Evolutionary conservation across 2,797 vertebrate genomes (phyloP).

Genomic region (Sebastes taczanowskii): DNA sequence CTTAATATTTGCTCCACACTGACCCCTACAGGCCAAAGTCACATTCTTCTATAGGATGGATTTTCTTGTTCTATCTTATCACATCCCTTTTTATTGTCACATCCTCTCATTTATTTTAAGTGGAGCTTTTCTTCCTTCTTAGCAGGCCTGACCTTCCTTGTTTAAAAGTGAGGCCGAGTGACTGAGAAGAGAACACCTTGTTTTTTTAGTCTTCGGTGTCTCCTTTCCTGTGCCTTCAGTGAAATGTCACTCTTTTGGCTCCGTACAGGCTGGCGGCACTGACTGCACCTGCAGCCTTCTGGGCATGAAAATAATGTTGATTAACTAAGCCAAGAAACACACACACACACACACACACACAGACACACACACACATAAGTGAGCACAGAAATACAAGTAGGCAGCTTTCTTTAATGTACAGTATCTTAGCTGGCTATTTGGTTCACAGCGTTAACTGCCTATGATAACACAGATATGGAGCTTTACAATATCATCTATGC

Average conservation of each 20-base stretch:
- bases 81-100: neutral
- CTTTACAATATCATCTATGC: conserved; percentile 44
- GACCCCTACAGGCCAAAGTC: conserved; percentile 50
- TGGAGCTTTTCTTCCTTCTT: conserved; percentile 13
- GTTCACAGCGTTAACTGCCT: conserved; percentile 18
- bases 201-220: conserved; percentile 53
- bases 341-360: conserved; percentile 6
- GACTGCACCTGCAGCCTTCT: conserved; percentile 60
- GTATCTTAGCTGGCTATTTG: conserved; percentile 38
- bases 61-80: conserved; percentile 2
- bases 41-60: conserved; percentile 7
- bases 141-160: conserved; percentile 19
- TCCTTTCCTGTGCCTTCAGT: conserved; percentile 81
- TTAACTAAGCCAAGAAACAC: conserved; percentile 53
- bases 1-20: conserved; percentile 17
- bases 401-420: conserved; percentile 62
- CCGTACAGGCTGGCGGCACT: conserved; percentile 33
- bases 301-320: conserved; percentile 51
- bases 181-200: conserved; percentile 34
- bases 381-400: conserved; percentile 52
- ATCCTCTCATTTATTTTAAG: neutral
- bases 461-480: conserved; percentile 12
- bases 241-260: conserved; percentile 67
- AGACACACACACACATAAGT: conserved; percentile 22
- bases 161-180: conserved; percentile 29